Base-by-base conservation (phyloP, 2,888 invertebrate genomes). In the Nudaria mundana region DNA sequence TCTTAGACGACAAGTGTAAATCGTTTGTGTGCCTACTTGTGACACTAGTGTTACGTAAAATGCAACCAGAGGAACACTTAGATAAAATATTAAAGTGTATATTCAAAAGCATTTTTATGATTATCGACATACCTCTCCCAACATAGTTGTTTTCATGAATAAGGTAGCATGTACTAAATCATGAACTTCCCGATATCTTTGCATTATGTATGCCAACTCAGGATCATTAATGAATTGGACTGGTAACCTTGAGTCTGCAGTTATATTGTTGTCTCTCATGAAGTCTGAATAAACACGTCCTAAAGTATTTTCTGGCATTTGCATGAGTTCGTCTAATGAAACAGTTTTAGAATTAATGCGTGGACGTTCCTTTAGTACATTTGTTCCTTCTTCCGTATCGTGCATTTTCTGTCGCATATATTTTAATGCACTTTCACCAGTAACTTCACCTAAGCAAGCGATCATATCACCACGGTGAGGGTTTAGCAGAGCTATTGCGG, bases 131-230 rank as follows among this genome's bases (percentile, higher is more conserved):
- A 91, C 94, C 92, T 90, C 92, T 43, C 94, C 93, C 22, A 98
- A 85, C 96, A 98, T 97, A 63, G 95, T 95, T 7, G 97, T 98
- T 23, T 96, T 97, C 97, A 98, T 98, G 55, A 93, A 93, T 25
- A 99, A 90, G 11, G 95, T 89, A 0, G 98, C 94, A 82, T 99
- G 99, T 41, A 96, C 92, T 52, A 99, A 91, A 87, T 99, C 99
- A 78, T 99, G 99, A 5, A 96, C 94, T 88, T 99, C 98, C 52
- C 99, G 92, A 75, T 99, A 99, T 37, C 99, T 91, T 78, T 98
- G 97, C 94, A 99, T 97, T 30, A 99, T 94, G 83, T 98, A 99
- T 3, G 98, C 97, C 58, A 98, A 81, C 50, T 98, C 94, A 1
- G 93, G 85, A 76, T 99, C 96, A 53, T 96, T 93, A 31, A 99